A percentile compares a stretch with the other conserved stretches of the same genome.
Evolutionary conservation across 2,797 vertebrate genomes (phyloP).

Genomic region (Anguilla obscura): DNA sequence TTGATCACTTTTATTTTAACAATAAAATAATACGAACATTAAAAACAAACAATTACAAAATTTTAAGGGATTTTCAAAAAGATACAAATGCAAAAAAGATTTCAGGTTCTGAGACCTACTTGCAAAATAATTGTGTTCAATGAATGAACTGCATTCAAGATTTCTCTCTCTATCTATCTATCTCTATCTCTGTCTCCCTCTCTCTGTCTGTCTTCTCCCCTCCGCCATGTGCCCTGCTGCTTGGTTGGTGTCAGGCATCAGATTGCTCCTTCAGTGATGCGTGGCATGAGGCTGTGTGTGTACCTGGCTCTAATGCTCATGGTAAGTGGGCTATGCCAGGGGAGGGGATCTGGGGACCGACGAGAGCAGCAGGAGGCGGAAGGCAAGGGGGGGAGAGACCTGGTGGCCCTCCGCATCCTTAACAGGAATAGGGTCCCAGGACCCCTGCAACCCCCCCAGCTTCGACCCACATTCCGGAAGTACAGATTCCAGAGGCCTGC

Average conservation of each 20-base stretch:
- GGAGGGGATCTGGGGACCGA: conserved; percentile 36
- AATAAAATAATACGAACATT: too few species aligned
- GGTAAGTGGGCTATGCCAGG: conserved; percentile 59
- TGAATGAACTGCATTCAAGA: too few species aligned
- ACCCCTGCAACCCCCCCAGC: conserved; percentile 52
- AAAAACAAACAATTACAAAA: not conserved
- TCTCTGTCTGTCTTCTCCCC: conserved; percentile 3
- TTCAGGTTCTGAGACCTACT: not conserved
- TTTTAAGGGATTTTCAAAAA: not conserved
- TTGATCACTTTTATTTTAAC: too few species aligned
- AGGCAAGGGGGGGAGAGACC: conserved; percentile 50
- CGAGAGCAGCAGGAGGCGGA: conserved; percentile 44
- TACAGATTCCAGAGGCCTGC: conserved; percentile 49
- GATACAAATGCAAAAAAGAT: not conserved
- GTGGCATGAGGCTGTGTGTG: conserved; percentile 53
- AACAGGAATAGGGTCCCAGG: conserved; percentile 45
- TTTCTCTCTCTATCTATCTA: not conserved
- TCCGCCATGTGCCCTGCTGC: not conserved
- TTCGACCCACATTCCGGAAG: conserved; percentile 49
- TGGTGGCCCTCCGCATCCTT: conserved; percentile 56
- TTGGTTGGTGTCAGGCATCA: conserved; percentile 41
- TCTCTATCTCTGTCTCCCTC: not conserved
- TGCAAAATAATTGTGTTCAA: not conserved
- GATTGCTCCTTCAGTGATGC: conserved; percentile 51
- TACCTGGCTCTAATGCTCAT: conserved; percentile 67